phyloP scores from a whole-genome alignment of 2,797 vertebrate genomes.

The Taenioides sp. region DNA sequence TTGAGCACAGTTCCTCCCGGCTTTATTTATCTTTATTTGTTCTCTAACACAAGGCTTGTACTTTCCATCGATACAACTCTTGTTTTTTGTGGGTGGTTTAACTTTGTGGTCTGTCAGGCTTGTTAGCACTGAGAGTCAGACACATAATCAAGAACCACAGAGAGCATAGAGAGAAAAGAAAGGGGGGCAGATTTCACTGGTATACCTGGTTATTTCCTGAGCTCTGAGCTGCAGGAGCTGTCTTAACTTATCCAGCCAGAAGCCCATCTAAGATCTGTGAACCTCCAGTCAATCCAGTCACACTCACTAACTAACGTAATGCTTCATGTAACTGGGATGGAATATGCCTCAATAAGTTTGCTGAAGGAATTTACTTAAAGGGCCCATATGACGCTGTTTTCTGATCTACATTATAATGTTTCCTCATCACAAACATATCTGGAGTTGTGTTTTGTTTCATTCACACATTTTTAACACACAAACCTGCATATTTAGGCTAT shows the following conservation, averaged over 20 bases:
- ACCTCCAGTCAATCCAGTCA: too few relatives aligned
- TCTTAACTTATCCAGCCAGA: slow-evolving; percentile 17
- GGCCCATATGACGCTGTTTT: too few relatives aligned
- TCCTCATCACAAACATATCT: too few relatives aligned
- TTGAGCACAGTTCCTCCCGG: slow-evolving; percentile 35
- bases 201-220: slow-evolving; percentile 24
- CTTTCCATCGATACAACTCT: slow-evolving; percentile 41
- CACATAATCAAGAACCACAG: slow-evolving; percentile 51
- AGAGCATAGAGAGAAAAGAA: slow-evolving; percentile 8
- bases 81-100: slow-evolving; percentile 58
- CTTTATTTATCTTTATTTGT: slow-evolving; percentile 45
- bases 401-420: too few relatives aligned
- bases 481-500: too few relatives aligned
- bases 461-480: too few relatives aligned
- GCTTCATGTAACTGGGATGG: neutral
- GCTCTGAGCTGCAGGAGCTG: slow-evolving; percentile 19
- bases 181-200: slow-evolving; percentile 27
- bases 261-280: slow-evolving; percentile 21
- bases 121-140: slow-evolving; percentile 58
- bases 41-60: slow-evolving; percentile 38
- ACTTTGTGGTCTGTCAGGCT: slow-evolving; percentile 55
- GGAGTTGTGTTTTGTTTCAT: too few relatives aligned
- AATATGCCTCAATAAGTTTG: neutral
- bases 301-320: neutral
- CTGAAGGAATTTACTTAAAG: neutral